Base-by-base conservation (phyloP, 1,140 invertebrate species). In the Drosophila erecta region DNA sequence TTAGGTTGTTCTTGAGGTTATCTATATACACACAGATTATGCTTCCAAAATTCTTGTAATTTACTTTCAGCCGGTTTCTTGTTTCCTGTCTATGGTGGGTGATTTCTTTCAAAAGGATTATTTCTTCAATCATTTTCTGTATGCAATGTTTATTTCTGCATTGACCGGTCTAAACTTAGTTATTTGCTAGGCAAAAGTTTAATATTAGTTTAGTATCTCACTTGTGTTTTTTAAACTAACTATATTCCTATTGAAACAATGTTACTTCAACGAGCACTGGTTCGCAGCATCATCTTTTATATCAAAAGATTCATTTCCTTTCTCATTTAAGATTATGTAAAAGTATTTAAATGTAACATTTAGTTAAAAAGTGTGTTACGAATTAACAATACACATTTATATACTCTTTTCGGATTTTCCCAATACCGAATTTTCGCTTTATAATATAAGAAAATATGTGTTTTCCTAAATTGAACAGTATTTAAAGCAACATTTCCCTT, bases 141-240 rank as follows among this genome's bases (percentile, higher is more conserved):
- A 46, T 15, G 46, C 49, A 50, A 37, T 73, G 47, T 46, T 51
- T 74, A 33, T 33, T 37, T 41, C 30, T 55, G 47, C 41, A 60
- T 61, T 54, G 10, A 37, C 49, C 51, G 58, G 71, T 24, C 71
- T 74, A 73, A 55, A 55, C 69, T 74, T 47, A 74, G 47, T 62
- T 62, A 62, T 74, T 74, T 74, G 71, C 71, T 74, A 74, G 58
- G 71, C 73, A 76, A 76, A 76, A 76, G 44, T 60, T 47, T 33
- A 51, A 66, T 57, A 55, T 47, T 74, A 60, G 24, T 60, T 60
- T 79, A 57, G 51, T 71, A 65, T 67, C 43, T 40, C 51, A 75
- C 60, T 75, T 51, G 60, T 66, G 40, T 76, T 66, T 66, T 65
- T 66, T 38, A 65, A 75, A 65, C 50, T 75, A 72, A 72, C 46